Base-by-base conservation (phyloP, 2,113 vertebrate genomes). In the Tetraodon nigroviridis region DNA sequence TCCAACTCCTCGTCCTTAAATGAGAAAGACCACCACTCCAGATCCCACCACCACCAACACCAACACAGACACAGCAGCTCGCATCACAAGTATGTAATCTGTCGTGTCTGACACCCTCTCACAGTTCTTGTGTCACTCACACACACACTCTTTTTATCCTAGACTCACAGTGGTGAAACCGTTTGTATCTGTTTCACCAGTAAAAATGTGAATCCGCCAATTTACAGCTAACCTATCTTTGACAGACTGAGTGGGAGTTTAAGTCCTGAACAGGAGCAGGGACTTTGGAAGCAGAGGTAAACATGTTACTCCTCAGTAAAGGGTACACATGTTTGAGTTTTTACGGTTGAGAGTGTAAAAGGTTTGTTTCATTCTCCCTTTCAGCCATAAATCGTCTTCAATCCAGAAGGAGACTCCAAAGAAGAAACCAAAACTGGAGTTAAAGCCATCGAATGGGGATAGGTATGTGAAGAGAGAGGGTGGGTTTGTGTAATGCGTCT, bases 351-450 rank as follows among this genome's bases (percentile, higher is more conserved):
- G 15, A n/a, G 41, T 70, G 4, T 51, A 45, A 37, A 59, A 50
- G 42, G 12, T 6, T 44, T 3, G 11, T 62, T 57, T 50, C 75
- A 14, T 19, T 58, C 49, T 80, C 88, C 82, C 90, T 90, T 91
- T 82, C 89, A 99, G 96, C 94, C 96, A 98, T 96, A 98, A 97
- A 93, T 94, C 94, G 69, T 94, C 94, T 90, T 90, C 94, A 87
- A 98, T 98, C 90, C 97, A 99, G 91, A 99, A 99, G 90, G 97
- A 99, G 92, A 95, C 95, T 90, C 97, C 95, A 95, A 97, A 99
- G 95, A 99, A 99, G 92, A 99, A 99, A 84, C 95, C 94, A 90
- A 99, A 98, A 92, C 91, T 99, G 90, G 97, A 99, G 92, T 90
- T 94, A 89, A 99, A 99, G 94, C 97, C 97, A 92, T 98, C 96